phyloP scores from a whole-genome alignment of 2,113 vertebrate genomes.

The Scortum barcoo region DNA sequence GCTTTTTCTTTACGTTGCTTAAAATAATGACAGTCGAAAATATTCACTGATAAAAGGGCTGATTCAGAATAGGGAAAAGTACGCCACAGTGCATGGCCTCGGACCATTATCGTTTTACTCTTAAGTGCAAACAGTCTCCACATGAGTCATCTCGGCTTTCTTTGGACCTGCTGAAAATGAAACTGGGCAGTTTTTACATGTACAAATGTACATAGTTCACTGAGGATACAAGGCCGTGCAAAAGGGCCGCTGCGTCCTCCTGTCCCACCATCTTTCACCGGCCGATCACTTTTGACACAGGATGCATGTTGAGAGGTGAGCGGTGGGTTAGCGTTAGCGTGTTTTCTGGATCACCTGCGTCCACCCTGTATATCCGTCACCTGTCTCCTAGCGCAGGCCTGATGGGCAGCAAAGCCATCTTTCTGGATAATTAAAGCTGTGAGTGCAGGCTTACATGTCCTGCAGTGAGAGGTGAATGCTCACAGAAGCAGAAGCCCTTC shows the following conservation, averaged over 20 bases:
- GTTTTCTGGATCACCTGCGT: conserved; percentile 43
- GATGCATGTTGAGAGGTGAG: conserved; percentile 28
- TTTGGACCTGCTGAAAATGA: conserved; percentile 52
- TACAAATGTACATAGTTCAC: conserved; percentile 24
- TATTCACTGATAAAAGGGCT: conserved; percentile 57
- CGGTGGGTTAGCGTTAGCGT: conserved; percentile 17
- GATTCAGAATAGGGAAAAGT: conserved; percentile 46
- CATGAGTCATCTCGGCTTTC: conserved; percentile 60
- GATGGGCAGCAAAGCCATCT: conserved; percentile 47
- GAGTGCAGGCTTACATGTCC: conserved; percentile 50
- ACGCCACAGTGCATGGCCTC: conserved; percentile 16
- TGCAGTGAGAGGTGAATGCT: conserved; percentile 58
- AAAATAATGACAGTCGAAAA: conserved; percentile 66
- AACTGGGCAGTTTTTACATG: conserved; percentile 43
- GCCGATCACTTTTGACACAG: conserved; percentile 23
- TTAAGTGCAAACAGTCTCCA: conserved; percentile 63
- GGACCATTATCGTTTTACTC: conserved; percentile 50
- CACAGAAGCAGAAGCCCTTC: conserved; percentile 53
- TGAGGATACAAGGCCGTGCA: conserved; percentile 16
- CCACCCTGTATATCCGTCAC: conserved; percentile 27
- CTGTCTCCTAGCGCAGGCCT: conserved; percentile 36
- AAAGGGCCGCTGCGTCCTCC: conserved; percentile 11
- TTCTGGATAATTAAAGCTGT: conserved; percentile 66
- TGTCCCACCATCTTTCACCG: conserved; percentile 9
- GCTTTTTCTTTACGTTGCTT: conserved; percentile 56